Conservation (phyloP, 2,113 vertebrate species). For the Otis tarda region DNA sequence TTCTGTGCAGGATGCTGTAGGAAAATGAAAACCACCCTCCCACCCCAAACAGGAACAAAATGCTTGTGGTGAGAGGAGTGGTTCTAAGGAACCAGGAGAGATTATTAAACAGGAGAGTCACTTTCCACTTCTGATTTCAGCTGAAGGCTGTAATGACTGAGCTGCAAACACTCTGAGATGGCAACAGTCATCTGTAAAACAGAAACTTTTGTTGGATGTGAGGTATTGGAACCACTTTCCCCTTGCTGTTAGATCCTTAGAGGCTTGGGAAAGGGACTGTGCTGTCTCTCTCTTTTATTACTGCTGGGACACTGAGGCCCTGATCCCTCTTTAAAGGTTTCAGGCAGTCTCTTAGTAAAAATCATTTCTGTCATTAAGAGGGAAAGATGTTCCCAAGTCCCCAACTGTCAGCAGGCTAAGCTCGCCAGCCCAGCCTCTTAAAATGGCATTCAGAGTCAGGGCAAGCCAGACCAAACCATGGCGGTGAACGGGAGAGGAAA, state of each 20-base stretch:
- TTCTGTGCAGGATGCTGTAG: neutral
- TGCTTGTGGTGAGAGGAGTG: fast-evolving
- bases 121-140: neutral
- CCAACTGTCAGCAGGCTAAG: fast-evolving
- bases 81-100: neutral
- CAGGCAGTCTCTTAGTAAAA: neutral
- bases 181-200: neutral
- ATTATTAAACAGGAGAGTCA: neutral
- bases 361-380: neutral
- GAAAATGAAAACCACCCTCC: neutral
- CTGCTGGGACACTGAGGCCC: neutral
- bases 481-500: neutral
- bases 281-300: neutral
- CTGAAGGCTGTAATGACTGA: neutral
- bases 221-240: neutral
- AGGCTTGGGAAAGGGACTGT: neutral
- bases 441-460: fast-evolving
- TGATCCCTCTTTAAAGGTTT: neutral
- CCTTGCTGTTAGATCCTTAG: neutral
- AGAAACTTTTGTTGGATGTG: neutral
- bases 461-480: neutral
- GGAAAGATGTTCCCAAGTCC: neutral
- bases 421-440: neutral
- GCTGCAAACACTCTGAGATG: neutral
- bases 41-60: neutral